phyloP scores from a whole-genome alignment of 1,140 invertebrate species.

The Drosophila subpulchrella region DNA sequence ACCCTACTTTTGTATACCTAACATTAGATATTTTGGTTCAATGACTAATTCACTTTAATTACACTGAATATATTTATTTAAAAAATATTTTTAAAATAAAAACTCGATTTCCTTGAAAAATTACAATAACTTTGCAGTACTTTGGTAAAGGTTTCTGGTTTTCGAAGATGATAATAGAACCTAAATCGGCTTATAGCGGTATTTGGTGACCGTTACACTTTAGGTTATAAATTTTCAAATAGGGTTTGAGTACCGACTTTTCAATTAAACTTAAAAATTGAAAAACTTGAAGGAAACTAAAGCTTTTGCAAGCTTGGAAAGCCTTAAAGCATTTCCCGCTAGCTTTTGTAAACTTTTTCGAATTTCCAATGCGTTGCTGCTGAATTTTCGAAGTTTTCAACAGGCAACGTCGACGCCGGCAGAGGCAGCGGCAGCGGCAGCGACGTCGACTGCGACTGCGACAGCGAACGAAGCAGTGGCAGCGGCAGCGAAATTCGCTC shows the following conservation, averaged over 20 bases:
- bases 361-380: constrained; percentile 63
- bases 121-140: too few species aligned
- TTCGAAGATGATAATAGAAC: not conserved
- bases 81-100: too few species aligned
- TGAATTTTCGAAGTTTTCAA: constrained; percentile 73
- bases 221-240: not conserved
- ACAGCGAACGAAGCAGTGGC: constrained; percentile 23
- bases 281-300: not conserved
- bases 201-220: not conserved
- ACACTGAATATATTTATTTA: too few species aligned
- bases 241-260: not conserved
- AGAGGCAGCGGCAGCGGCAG: constrained; percentile 6
- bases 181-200: not conserved
- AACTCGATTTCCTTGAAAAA: not conserved
- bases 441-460: constrained; percentile 5
- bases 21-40: too few species aligned
- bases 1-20: too few species aligned
- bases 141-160: too few species aligned
- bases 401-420: constrained; percentile 55
- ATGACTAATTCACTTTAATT: too few species aligned
- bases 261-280: not conserved
- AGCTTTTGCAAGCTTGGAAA: constrained; percentile 4
- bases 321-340: constrained; percentile 12
- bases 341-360: constrained; percentile 42
- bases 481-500: constrained; percentile 17